A percentile compares a stretch with the other conserved stretches of the same genome.
Conservation (phyloP, 35 echinoderm and acorn worm species). For the Acanthaster planci region DNA sequence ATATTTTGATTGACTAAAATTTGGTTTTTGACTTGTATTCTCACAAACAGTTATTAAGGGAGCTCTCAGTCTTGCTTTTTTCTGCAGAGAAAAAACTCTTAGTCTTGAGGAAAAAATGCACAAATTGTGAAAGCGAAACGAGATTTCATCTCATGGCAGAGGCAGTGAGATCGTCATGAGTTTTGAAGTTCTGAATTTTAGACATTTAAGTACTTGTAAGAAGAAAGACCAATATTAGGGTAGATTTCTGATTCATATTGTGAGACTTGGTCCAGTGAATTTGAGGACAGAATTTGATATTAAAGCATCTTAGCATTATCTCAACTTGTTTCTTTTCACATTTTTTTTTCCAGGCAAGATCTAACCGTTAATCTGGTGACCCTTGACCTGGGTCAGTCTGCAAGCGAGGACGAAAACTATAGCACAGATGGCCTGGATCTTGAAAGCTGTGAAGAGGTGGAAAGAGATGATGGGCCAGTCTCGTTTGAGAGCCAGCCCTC, state of each 20-base stretch:
- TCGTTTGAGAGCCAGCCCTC: constrained; percentile 74
- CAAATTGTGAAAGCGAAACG: too few species aligned
- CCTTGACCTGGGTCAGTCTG: constrained; percentile 66
- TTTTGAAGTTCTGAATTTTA: too few species aligned
- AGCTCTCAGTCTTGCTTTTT: too few species aligned
- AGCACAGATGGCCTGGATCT: constrained; percentile 71
- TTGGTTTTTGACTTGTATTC: too few species aligned
- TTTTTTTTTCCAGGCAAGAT: constrained; percentile 57
- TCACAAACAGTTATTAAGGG: too few species aligned
- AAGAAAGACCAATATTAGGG: not conserved
- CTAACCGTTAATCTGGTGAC: constrained; percentile 76
- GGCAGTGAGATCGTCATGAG: too few species aligned
- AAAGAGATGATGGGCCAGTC: constrained; percentile 35
- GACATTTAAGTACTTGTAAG: too few species aligned
- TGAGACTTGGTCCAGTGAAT: not conserved
- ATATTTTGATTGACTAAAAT: too few species aligned
- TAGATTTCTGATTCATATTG: not conserved
- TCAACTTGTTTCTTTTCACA: not conserved
- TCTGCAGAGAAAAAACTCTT: too few species aligned
- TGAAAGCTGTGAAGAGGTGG: constrained; percentile 45
- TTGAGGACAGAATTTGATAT: not conserved
- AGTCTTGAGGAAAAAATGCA: too few species aligned
- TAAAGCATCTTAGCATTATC: not conserved
- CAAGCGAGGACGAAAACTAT: constrained; percentile 84
- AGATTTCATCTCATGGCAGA: too few species aligned